These are phyloP conservation scores for Argyresthia albistria DNA, from an alignment of 2,888 invertebrate genomes.

Conservation along the genomic window DNA sequence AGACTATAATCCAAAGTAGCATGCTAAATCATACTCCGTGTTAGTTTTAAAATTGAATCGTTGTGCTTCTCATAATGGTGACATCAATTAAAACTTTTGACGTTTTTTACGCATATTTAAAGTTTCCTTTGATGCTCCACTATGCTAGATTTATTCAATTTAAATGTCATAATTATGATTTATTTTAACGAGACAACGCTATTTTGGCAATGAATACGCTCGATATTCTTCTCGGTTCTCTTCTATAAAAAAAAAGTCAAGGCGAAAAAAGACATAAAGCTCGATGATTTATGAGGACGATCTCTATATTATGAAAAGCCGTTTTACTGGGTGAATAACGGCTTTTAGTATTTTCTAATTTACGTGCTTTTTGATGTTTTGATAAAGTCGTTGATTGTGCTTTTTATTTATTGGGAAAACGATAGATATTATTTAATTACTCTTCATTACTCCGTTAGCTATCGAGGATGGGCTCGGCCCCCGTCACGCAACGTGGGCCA, in stretches of 20 bases:
- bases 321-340: background rate
- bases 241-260: background rate
- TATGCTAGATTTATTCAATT: slow-evolving; percentile 8
- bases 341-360: slow-evolving; percentile 7
- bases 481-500: too few species aligned
- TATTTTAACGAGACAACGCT: slow-evolving; percentile 32
- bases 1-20: too few species aligned
- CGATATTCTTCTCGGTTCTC: slow-evolving; percentile 19
- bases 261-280: background rate
- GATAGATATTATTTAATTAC: too few species aligned
- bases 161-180: slow-evolving; percentile 27
- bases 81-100: slow-evolving; percentile 60
- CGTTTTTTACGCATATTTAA: slow-evolving; percentile 69
- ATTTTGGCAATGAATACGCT: slow-evolving; percentile 33
- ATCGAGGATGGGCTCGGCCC: too few species aligned
- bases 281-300: background rate
- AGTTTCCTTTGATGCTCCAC: slow-evolving; percentile 55
- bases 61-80: slow-evolving; percentile 13
- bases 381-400: slow-evolving; percentile 5
- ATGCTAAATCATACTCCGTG: too few species aligned
- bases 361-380: slow-evolving; percentile 8
- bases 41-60: too few species aligned
- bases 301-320: slow-evolving; percentile 1
- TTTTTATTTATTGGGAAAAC: too few species aligned
- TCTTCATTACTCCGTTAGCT: too few species aligned